Percentiles rank a stretch among this genome's conserved stretches.
Evolutionary conservation across 92 coral and sea anemone species (phyloP).

Genomic region (Ricordea florida): DNA sequence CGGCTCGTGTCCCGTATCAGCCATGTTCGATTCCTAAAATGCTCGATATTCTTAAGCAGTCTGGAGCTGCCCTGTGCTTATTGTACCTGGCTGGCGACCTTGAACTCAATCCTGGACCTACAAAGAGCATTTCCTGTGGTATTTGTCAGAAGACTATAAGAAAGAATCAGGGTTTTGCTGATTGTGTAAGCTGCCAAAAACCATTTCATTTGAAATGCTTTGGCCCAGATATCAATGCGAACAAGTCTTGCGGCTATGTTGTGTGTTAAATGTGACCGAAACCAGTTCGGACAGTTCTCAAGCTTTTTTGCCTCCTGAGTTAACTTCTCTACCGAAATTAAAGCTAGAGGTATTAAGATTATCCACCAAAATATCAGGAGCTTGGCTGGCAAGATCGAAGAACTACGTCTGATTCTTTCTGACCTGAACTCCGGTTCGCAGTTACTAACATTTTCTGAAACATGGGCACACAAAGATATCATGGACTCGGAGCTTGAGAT

Average conservation of each 20-base stretch:
- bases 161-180: not conserved
- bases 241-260: not conserved
- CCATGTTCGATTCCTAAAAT: too few species aligned
- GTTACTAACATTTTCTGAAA: slow-evolving; percentile 24
- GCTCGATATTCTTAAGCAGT: too few species aligned
- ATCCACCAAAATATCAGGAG: slow-evolving; percentile 38
- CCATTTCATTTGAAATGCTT: not conserved
- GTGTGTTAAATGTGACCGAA: too few species aligned
- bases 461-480: slow-evolving; percentile 1
- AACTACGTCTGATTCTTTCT: slow-evolving; percentile 15
- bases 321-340: not conserved
- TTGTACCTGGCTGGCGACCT: too few species aligned
- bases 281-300: not conserved
- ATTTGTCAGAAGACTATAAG: not conserved
- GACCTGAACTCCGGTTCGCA: slow-evolving; percentile 21
- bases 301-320: not conserved
- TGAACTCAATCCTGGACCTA: not conserved
- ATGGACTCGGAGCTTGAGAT: slow-evolving; percentile 25
- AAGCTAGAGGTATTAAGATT: slow-evolving; percentile 15
- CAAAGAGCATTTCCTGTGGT: not conserved
- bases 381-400: slow-evolving; percentile 10
- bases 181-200: not conserved
- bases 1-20: too few species aligned
- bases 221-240: not conserved
- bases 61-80: too few species aligned